Conservation (phyloP, 2,888 invertebrate species). For the Salpingus planirostris region DNA sequence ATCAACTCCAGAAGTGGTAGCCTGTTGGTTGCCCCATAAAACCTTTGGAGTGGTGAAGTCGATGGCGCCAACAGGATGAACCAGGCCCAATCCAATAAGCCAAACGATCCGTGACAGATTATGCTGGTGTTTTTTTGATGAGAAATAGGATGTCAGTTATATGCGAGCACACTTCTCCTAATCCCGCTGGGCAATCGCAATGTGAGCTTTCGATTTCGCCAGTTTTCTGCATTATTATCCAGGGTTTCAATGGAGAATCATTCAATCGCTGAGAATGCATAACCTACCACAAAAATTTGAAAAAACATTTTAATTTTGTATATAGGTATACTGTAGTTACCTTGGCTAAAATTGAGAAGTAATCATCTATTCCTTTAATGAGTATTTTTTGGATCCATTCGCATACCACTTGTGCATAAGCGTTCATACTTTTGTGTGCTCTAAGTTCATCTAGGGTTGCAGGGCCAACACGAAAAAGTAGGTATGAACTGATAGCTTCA, state of each 20-base stretch:
- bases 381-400: not conserved
- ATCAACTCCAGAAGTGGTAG: no score
- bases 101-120: not conserved
- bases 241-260: not conserved
- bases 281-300: not conserved
- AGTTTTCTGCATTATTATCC: not conserved
- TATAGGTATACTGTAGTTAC: not conserved
- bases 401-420: not conserved
- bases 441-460: not conserved
- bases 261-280: not conserved
- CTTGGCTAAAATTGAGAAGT: not conserved
- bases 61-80: not conserved
- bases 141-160: not conserved
- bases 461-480: not conserved
- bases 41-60: not conserved
- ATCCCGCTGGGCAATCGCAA: not conserved
- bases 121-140: not conserved
- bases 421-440: not conserved
- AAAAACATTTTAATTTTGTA: not conserved
- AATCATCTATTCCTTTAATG: not conserved
- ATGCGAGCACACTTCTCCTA: not conserved
- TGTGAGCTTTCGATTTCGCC: not conserved
- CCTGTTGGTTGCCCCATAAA: not conserved
- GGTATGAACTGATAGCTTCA: not conserved
- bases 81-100: not conserved